phyloP scores from a whole-genome alignment of 2,888 invertebrate genomes.

The Muscina levida region DNA sequence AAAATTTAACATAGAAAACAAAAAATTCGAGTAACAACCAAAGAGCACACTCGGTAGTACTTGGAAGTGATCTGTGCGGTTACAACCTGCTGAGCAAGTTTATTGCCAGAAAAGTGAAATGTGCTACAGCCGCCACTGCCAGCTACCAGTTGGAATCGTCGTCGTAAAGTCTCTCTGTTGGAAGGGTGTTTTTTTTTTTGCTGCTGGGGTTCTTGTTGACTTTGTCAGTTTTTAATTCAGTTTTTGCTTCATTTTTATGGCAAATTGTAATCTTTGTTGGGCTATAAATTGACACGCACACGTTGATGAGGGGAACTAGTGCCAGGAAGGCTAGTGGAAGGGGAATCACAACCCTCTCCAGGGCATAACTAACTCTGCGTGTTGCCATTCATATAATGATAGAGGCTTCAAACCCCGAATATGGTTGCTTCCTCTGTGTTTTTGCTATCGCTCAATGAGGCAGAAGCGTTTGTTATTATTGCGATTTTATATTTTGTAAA shows the following conservation, averaged over 20 bases:
- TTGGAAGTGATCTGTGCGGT: constrained; percentile 60
- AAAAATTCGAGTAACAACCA: constrained; percentile 19
- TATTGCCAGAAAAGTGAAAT: constrained; percentile 57
- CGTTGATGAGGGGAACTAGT: not conserved
- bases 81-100: constrained; percentile 66
- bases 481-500: constrained; percentile 70
- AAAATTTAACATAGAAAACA: not conserved
- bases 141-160: constrained; percentile 47
- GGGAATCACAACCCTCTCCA: constrained; percentile 43
- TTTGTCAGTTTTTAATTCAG: constrained; percentile 69
- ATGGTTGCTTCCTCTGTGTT: not conserved
- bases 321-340: not conserved
- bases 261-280: constrained; percentile 63
- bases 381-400: constrained; percentile 60
- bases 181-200: constrained; percentile 35
- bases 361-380: constrained; percentile 63
- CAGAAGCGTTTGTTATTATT: constrained; percentile 64
- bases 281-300: constrained; percentile 56
- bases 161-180: not conserved
- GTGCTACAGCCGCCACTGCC: constrained; percentile 9
- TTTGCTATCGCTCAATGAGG: constrained; percentile 20
- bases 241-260: constrained; percentile 59
- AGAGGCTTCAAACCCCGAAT: constrained; percentile 29
- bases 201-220: constrained; percentile 46
- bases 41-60: constrained; percentile 9